Evolutionary conservation across 2,888 invertebrate genomes (phyloP), one percentile per base, ranked within the genome.

Genomic region (Clanis bilineata): DNA sequence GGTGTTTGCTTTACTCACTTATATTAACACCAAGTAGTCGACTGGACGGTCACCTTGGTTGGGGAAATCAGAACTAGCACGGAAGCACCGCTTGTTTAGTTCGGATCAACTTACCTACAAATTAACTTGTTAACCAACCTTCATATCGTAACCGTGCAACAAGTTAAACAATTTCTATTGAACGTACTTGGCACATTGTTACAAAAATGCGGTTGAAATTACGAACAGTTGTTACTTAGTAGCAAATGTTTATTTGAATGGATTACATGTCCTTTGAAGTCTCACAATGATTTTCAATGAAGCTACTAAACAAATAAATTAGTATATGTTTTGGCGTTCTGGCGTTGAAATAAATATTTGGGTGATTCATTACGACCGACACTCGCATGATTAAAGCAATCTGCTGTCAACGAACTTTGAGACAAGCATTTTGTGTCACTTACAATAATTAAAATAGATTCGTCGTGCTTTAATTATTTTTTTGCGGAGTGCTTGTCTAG

Each of bases 31-130:
- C 12, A 28, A 51, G 21, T 51, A 47, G 58, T 36, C 32, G 28
- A 54, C 38, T 38, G 47, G 56, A 54, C 55, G 61, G 60, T 66
- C 60, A 66, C 69, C 67, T 70, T 65, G 64, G 62, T 55, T 57
- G 56, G 66, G 63, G 64, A 69, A 71, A 68, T 63, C 61, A 58
- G 44, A 59, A 62, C 56, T 61, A 41, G 62, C 43, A 43, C 62
- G 61, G 63, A 63, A 63, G 58, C 56, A 44, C 45, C n/a, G 32
- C 32, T 58, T 41, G 54, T 32, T 57, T 58, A 55, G 57, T 54
- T 47, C 38, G 39, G 36, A 32, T 28, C n/a, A n/a, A n/a, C n/a
- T 47, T 55, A 45, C 51, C 41, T 12, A 23, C 56, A 39, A 56
- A 28, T 41, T 43, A 56, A 41, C 39, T 56, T 12, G 56, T 61